Percentiles rank a stretch among this genome's conserved stretches.
Evolutionary conservation across 2,797 vertebrate species (phyloP).

Genomic region (Chelmon rostratus): DNA sequence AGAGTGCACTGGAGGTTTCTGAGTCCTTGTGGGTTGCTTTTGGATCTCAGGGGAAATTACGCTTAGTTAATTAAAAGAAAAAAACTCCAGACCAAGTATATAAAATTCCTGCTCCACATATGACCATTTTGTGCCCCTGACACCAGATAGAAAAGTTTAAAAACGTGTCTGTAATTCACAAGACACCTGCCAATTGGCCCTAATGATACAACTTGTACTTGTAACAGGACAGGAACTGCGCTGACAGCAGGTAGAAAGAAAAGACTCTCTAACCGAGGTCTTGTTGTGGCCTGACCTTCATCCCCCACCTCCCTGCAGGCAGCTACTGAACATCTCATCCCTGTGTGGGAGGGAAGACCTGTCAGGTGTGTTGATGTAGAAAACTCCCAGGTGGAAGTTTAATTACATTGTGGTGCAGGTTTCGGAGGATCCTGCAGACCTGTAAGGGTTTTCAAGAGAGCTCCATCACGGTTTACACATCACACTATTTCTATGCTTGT

Average conservation of each 20-base stretch:
- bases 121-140: constrained; percentile 36
- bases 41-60: constrained; percentile 80
- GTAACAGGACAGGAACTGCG: neutral
- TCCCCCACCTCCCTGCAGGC: constrained; percentile 16
- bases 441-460: neutral
- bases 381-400: constrained; percentile 37
- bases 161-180: neutral
- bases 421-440: constrained; percentile 21
- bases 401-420: constrained; percentile 44
- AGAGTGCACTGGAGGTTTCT: constrained; percentile 21
- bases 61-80: constrained; percentile 67
- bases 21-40: constrained; percentile 63
- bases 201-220: neutral
- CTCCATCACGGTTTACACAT: neutral
- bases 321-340: constrained; percentile 32
- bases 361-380: constrained; percentile 47
- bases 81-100: constrained; percentile 37
- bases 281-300: constrained; percentile 30
- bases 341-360: constrained; percentile 49
- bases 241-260: neutral
- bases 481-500: constrained; percentile 41
- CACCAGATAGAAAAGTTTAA: constrained; percentile 16
- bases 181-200: neutral
- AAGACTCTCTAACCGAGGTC: constrained; percentile 1
- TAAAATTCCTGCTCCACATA: constrained; percentile 49